These are phyloP conservation scores for Lasioglossum calceatum DNA, from an alignment of 2,888 invertebrate species.

Conservation along the genomic window DNA sequence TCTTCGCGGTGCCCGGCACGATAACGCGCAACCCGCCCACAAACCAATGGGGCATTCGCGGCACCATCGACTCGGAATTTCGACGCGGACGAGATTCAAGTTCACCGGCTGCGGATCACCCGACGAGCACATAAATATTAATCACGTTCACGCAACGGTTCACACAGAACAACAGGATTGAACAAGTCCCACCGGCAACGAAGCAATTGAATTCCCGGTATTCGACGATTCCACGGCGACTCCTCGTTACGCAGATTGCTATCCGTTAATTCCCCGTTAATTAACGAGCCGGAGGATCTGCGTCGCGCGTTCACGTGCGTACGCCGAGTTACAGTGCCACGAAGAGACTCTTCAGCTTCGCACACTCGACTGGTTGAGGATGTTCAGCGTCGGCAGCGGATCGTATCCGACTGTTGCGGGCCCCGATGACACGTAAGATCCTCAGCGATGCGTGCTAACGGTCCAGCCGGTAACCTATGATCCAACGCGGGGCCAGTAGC, in stretches of 20 bases:
- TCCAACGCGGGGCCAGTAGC: not conserved
- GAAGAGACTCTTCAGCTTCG: too few relatives aligned
- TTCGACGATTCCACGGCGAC: not conserved
- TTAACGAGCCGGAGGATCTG: too few relatives aligned
- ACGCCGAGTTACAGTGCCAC: not conserved
- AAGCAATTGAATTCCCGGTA: conserved; percentile 28
- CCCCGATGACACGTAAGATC: conserved; percentile 36
- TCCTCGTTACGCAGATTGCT: too few relatives aligned
- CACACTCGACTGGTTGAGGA: too few relatives aligned
- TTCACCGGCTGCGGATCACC: not conserved
- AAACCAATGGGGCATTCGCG: too few relatives aligned
- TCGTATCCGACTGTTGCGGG: not conserved
- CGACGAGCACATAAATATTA: conserved; percentile 9
- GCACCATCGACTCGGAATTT: not conserved
- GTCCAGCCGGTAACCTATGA: conserved; percentile 41
- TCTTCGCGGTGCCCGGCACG: too few relatives aligned
- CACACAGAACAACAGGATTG: not conserved
- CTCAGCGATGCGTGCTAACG: conserved; percentile 42
- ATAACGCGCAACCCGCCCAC: too few relatives aligned
- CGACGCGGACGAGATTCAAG: not conserved
- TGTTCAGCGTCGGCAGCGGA: not conserved
- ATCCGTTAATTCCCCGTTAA: too few relatives aligned
- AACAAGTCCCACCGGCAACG: not conserved
- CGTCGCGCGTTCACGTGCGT: not conserved
- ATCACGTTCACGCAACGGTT: not conserved